Evolutionary conservation across 1,140 invertebrate genomes (phyloP).

Genomic region (Drusus annulatus): DNA sequence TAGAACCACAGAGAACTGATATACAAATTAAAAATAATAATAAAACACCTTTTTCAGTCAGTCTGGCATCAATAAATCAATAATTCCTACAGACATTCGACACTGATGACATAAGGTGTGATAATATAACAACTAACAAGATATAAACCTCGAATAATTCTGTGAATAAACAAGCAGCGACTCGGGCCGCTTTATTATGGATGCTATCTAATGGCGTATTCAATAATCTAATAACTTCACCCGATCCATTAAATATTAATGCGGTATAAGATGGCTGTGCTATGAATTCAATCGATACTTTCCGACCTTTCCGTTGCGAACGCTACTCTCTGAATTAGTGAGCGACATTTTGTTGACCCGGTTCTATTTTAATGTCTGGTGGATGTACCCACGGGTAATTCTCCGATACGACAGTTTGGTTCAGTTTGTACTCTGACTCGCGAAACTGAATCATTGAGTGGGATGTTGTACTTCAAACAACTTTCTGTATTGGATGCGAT

Average conservation of each 20-base stretch:
- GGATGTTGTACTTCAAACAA: not conserved
- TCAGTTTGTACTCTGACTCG: not conserved
- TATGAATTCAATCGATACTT: constrained; percentile 21
- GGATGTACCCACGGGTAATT: not conserved
- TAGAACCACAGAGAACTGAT: no score
- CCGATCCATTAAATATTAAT: constrained; percentile 30
- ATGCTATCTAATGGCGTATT: constrained; percentile 13
- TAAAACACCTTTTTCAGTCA: no score
- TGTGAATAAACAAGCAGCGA: no score
- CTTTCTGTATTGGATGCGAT: not conserved
- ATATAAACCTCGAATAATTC: no score
- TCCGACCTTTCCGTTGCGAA: constrained; percentile 21
- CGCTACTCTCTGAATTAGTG: constrained; percentile 26
- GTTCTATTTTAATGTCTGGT: constrained; percentile 20
- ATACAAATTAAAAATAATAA: no score
- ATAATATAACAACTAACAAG: no score
- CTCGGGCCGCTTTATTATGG: no score
- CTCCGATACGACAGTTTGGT: not conserved
- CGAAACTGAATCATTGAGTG: not conserved
- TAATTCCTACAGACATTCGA: no score
- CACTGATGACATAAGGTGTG: no score
- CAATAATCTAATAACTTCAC: constrained; percentile 15
- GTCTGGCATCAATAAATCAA: no score
- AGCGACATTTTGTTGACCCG: constrained; percentile 31
- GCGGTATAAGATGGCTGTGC: not conserved